These are phyloP conservation scores for Orthosia cruda DNA, from an alignment of 2,888 invertebrate species.

Conservation along the genomic window DNA sequence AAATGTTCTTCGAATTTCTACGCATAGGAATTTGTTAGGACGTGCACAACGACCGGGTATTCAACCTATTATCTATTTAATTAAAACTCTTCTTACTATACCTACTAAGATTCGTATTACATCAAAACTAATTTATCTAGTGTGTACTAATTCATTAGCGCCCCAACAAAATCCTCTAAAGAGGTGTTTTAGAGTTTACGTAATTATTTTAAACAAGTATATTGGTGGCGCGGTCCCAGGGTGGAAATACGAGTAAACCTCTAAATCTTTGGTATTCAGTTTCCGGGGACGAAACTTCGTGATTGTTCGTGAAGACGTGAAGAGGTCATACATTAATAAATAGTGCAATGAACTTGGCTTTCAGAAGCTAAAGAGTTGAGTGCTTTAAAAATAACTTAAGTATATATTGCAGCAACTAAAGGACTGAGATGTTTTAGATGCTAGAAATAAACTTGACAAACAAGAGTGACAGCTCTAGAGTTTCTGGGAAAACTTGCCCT, in stretches of 20 bases:
- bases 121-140: slow-evolving; percentile 65
- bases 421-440: not conserved
- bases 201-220: slow-evolving; percentile 62
- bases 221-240: slow-evolving; percentile 29
- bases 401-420: not conserved
- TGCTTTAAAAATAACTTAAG: slow-evolving; percentile 6
- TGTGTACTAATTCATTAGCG: slow-evolving; percentile 65
- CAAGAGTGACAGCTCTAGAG: too few relatives aligned
- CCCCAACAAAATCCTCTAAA: slow-evolving; percentile 50
- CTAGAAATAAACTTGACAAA: too few relatives aligned
- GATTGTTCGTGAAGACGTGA: slow-evolving; percentile 25
- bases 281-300: slow-evolving; percentile 10
- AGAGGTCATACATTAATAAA: slow-evolving; percentile 5
- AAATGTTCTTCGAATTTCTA: slow-evolving; percentile 63
- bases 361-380: not conserved
- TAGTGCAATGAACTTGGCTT: not conserved
- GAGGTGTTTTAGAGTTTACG: slow-evolving; percentile 60
- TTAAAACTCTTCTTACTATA: slow-evolving; percentile 49
- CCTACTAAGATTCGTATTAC: slow-evolving; percentile 63
- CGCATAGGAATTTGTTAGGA: slow-evolving; percentile 56
- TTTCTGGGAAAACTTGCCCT: too few relatives aligned
- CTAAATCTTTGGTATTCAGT: slow-evolving; percentile 25
- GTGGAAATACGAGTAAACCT: slow-evolving; percentile 34
- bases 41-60: slow-evolving; percentile 47
- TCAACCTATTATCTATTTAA: slow-evolving; percentile 64